phyloP scores from a whole-genome alignment of 2,797 vertebrate genomes.

The Brachyrhaphis roseni region DNA sequence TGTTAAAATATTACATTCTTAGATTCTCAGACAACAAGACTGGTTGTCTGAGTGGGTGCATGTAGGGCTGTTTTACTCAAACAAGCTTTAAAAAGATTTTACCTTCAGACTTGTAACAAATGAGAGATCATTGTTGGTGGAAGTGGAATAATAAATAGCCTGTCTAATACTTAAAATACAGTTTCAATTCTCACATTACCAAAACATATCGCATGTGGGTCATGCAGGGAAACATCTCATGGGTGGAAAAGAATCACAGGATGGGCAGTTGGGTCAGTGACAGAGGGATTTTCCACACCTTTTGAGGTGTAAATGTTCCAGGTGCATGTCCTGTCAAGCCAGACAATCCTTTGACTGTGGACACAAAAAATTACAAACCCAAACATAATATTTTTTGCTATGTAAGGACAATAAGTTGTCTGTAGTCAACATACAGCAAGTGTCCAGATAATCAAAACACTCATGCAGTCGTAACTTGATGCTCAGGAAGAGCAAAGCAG shows the following conservation, averaged over 20 bases:
- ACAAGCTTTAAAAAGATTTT: neutral
- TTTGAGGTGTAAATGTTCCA: neutral
- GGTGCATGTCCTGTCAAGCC: neutral
- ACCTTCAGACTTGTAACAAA: neutral
- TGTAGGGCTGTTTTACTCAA: neutral
- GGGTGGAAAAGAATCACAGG: neutral
- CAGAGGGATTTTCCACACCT: neutral
- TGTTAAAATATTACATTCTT: neutral
- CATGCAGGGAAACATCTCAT: neutral
- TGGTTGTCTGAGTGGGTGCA: neutral
- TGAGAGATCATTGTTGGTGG: neutral
- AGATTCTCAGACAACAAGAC: neutral
- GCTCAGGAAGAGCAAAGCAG: no score
- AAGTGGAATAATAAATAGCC: neutral
- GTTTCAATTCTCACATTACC: neutral
- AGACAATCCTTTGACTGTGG: no score
- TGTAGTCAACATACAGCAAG: neutral
- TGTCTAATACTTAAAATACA: neutral
- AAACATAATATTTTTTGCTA: neutral
- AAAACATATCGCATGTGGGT: neutral
- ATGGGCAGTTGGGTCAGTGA: neutral
- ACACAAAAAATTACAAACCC: neutral
- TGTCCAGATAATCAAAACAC: neutral
- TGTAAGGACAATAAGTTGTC: neutral
- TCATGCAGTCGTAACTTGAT: no score